Base-by-base conservation (phyloP, 2,797 vertebrate species). In the Enteromius paludinosus region DNA sequence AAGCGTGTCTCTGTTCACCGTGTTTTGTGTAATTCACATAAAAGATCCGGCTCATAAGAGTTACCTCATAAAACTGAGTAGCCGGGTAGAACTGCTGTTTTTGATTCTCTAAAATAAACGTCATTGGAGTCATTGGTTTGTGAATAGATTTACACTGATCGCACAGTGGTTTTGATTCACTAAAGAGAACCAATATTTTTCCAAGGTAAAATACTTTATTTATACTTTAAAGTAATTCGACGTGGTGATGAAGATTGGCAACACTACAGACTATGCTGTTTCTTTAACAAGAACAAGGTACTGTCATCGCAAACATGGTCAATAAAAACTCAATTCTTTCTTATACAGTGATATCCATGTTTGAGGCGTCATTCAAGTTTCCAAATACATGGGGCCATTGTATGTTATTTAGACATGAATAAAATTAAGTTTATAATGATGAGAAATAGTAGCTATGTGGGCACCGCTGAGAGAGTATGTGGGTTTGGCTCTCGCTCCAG, bases 251-350 rank as follows among this genome's bases (percentile, higher is more conserved):
- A 28, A 70, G 61, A 62, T 23, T 30, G 14, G 2, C 7, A 66
- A 35, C 23, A 1, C 28, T 70, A 7, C 14, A 69, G 7, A 7
- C 23, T 8, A 6, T 33, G 5, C 14, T 17, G 4, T n/a, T n/a
- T n/a, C n/a, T 49, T 71, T 9, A 71, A 71, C 49, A 52, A 49
- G 47, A 71, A 71, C 4, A 52, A 52, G 15, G 30, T 78, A 66
- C 38, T 38, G 38, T 38, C 38, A 56, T 14, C 47, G 68, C 9
- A 69, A 69, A 43, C 1, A 70, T 43, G 15, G 1, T 41, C 18
- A 52, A 14, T 52, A 0, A 12, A 33, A 49, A 9, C 5, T 1
- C 41, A 56, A 17, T 30, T 38, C 8, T 79, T 38, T 78, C 33
- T 25, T 12, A 54, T 52, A n/a, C 33, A 38, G 4, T 33, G 2